Conservation (phyloP, 37 sponge, comb jelly and placozoan species). For the Oscarella lobularis region DNA sequence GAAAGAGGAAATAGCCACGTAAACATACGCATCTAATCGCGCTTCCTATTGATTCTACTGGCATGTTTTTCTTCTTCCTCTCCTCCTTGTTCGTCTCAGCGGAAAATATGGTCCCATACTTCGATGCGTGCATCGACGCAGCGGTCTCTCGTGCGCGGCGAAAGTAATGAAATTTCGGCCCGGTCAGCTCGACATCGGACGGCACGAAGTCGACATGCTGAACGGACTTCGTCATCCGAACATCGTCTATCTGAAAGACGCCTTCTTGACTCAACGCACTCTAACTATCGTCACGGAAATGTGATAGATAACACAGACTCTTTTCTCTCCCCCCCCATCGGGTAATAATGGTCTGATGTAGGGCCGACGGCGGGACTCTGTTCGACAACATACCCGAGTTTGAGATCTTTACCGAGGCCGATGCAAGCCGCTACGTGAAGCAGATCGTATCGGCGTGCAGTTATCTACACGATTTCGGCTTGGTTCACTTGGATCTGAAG, state of each 20-base stretch:
- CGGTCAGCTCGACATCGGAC: conserved; percentile 15
- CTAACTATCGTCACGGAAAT: conserved; percentile 31
- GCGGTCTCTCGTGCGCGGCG: conserved; percentile 29
- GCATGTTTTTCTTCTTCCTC: no score
- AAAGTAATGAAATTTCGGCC: conserved; percentile 31
- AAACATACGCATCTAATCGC: not conserved
- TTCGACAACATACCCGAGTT: conserved; percentile 19
- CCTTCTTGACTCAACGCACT: conserved; percentile 17
- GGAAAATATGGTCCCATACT: conserved; percentile 36
- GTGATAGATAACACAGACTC: conserved; percentile 33
- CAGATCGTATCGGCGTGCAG: not conserved
- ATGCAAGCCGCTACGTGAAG: not conserved
- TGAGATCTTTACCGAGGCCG: not conserved
- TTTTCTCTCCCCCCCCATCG: no score
- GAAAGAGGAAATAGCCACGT: not conserved
- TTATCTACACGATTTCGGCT: not conserved
- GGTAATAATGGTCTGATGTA: not conserved
- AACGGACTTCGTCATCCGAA: conserved; percentile 27
- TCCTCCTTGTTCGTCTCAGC: conserved; percentile 12
- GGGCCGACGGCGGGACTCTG: conserved; percentile 15
- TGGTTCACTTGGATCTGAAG: not conserved
- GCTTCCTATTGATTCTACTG: no score
- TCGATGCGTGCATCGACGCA: conserved; percentile 32
- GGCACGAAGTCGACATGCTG: conserved; percentile 48
- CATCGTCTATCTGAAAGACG: conserved; percentile 22